Evolutionary conservation across 1,140 invertebrate species (phyloP).

Genomic region (Danaus plexippus): DNA sequence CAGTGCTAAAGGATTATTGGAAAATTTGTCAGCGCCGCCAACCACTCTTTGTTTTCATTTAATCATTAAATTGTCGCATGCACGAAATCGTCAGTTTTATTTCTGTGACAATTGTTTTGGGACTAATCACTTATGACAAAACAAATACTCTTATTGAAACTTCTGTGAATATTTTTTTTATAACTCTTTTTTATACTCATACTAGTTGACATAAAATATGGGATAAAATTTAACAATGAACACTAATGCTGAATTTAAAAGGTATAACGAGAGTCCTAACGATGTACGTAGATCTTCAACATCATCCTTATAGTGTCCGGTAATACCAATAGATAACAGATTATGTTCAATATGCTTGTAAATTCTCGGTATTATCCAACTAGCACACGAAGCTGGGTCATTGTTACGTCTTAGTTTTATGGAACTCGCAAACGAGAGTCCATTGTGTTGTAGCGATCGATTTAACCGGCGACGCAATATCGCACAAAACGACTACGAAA

Average conservation of each 20-base stretch:
- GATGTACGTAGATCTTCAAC: too few species aligned
- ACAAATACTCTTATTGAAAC: background rate
- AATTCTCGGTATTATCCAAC: slow-evolving; percentile 30
- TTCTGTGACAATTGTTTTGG: too few species aligned
- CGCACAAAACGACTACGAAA: slow-evolving; percentile 51
- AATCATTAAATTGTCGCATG: slow-evolving; percentile 33
- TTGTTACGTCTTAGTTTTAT: slow-evolving; percentile 62
- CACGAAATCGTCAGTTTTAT: background rate
- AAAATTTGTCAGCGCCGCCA: slow-evolving; percentile 44
- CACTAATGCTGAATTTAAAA: too few species aligned
- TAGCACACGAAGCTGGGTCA: slow-evolving; percentile 41
- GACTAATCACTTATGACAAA: background rate
- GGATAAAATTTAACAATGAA: too few species aligned
- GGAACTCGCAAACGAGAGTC: slow-evolving; percentile 50
- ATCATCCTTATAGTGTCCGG: slow-evolving; percentile 11
- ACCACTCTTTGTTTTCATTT: slow-evolving; percentile 37
- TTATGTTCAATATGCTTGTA: slow-evolving; percentile 34
- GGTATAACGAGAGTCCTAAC: too few species aligned
- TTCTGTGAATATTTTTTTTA: too few species aligned
- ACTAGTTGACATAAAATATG: too few species aligned
- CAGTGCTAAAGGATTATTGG: slow-evolving; percentile 50
- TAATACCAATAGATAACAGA: slow-evolving; percentile 34
- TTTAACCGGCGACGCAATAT: slow-evolving; percentile 56
- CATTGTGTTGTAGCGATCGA: slow-evolving; percentile 52
- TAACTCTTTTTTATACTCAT: too few species aligned